Evolutionary conservation across 2,797 vertebrate genomes (phyloP), one percentile per base, ranked within the genome.

Genomic region (Paedocypris micromegethes): DNA sequence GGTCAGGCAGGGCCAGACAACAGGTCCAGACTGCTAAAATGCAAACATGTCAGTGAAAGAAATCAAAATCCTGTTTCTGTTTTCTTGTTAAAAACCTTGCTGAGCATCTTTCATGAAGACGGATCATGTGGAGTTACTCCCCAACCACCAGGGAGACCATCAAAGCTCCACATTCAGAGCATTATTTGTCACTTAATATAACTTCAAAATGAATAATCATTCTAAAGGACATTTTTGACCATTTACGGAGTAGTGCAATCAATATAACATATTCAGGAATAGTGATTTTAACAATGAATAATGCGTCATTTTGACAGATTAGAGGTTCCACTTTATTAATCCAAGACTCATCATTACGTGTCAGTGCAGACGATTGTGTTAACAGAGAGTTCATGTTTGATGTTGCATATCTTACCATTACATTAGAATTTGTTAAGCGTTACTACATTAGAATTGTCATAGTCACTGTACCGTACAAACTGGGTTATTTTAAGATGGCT

Each of bases 11-110:
- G 70, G 55, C 23, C 23, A 23, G n/a, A 6, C 45, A 57, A n/a
- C 9, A n/a, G 40, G 50, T 60, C 23, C 71, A 56, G 41, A 62
- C 63, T 73, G 80, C 80, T 75, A 81, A 52, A 53, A 66, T 68
- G 46, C 58, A 63, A 37, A 55, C 1, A 7, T 52, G 48, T 9
- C 5, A 56, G 45, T 44, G 37, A 9, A 66, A 49, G 49, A 72
- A 62, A 59, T 6, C 2, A 5, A 79, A 74, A 78, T 80, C 82
- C 79, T 81, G 81, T 44, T 75, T 44, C 2, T 7, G 7, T n/a
- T 69, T 54, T 49, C 55, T 23, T n/a, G 9, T 9, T 38, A 55
- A 23, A 41, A 44, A 64, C 58, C 54, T 4, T 56, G 37, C 44
- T 68, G 55, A 68, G n/a, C 9, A 44, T 56, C 9, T 39, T 6